A percentile compares a stretch with the other conserved stretches of the same genome.
These are phyloP conservation scores for Drosophila biarmipes DNA, from an alignment of 1,140 invertebrate species.

Conservation along the genomic window DNA sequence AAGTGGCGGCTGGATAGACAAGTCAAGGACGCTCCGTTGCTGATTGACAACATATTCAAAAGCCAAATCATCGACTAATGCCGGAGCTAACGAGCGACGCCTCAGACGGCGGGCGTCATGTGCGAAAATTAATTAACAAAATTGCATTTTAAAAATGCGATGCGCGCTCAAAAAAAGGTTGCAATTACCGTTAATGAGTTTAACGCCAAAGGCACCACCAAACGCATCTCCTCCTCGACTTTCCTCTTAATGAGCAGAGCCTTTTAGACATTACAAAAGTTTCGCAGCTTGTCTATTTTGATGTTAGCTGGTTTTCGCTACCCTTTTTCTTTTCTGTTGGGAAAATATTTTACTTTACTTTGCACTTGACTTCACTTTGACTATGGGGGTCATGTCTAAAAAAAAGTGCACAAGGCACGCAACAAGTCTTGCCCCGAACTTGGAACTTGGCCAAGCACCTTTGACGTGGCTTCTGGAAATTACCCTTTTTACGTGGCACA, in stretches of 20 bases:
- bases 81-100: conserved; percentile 52
- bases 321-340: conserved; percentile 15
- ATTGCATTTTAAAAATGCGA: conserved; percentile 61
- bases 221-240: conserved; percentile 47
- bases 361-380: conserved; percentile 77
- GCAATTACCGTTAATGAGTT: conserved; percentile 83
- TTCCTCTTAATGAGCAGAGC: conserved; percentile 61
- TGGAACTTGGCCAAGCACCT: conserved; percentile 44
- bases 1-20: conserved; percentile 21
- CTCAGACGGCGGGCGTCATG: conserved; percentile 43
- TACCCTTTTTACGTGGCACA: conserved; percentile 78
- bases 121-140: conserved; percentile 83
- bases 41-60: conserved; percentile 75
- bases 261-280: conserved; percentile 55
- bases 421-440: conserved; percentile 60
- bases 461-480: conserved; percentile 63
- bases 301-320: conserved; percentile 15
- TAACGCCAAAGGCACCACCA: conserved; percentile 72
- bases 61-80: conserved; percentile 63
- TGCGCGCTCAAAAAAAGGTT: conserved; percentile 52
- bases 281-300: conserved; percentile 56
- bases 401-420: conserved; percentile 37
- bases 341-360: conserved; percentile 63
- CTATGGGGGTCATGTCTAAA: conserved; percentile 31
- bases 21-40: conserved; percentile 35